Evolutionary conservation across 2,797 vertebrate species (phyloP).

Genomic region (Gymnoscopelus microlampas): DNA sequence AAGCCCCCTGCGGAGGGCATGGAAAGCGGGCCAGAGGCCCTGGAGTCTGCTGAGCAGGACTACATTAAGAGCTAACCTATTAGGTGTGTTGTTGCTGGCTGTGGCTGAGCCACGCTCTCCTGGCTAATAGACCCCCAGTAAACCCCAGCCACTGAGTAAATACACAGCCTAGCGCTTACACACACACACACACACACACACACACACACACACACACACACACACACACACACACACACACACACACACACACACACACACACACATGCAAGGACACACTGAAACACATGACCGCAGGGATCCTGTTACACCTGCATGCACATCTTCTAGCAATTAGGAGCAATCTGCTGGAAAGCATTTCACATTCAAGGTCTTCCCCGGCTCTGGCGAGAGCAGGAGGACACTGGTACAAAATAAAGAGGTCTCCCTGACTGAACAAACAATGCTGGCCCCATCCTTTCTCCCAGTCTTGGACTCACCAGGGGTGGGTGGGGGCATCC

Average conservation of each 20-base stretch:
- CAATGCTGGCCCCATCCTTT: constrained; percentile 41
- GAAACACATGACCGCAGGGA: constrained; percentile 81
- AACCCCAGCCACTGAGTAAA: constrained; percentile 87
- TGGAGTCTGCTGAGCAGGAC: constrained; percentile 74
- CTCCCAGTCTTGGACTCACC: constrained; percentile 14
- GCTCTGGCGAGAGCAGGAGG: constrained; percentile 81
- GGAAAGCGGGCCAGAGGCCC: constrained; percentile 38
- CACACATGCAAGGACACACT: constrained; percentile 11
- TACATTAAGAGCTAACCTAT: constrained; percentile 89
- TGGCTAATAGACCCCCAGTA: constrained; percentile 89
- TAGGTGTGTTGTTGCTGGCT: constrained; percentile 86
- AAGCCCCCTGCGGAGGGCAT: constrained; percentile 69
- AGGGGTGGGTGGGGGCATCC: constrained; percentile 11
- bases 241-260: constrained; percentile 46
- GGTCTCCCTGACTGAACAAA: constrained; percentile 64
- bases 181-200: constrained; percentile 76
- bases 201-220: constrained; percentile 74
- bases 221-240: constrained; percentile 45
- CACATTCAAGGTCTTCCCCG: constrained; percentile 90
- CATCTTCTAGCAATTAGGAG: constrained; percentile 96
- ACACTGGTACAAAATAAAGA: constrained; percentile 55
- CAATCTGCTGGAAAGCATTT: constrained; percentile 91
- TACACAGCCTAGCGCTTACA: constrained; percentile 44
- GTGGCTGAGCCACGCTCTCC: constrained; percentile 85
- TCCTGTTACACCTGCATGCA: constrained; percentile 93